These are phyloP conservation scores for Oeneis ivallda DNA, from an alignment of 2,888 invertebrate species.

Conservation along the genomic window DNA sequence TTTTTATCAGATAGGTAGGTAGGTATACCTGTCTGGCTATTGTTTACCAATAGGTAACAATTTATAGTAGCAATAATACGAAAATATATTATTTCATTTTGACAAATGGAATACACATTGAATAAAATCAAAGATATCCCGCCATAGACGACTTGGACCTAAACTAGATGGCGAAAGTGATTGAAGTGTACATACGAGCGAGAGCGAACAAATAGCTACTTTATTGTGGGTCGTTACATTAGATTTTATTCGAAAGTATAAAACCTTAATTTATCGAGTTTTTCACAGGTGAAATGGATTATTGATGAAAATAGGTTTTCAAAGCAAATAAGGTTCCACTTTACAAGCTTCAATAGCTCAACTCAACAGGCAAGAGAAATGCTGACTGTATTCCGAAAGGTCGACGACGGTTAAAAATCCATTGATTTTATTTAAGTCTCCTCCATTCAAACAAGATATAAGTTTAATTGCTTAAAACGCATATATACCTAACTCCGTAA, in stretches of 20 bases:
- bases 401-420: too few relatives aligned
- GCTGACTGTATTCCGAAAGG: too few relatives aligned
- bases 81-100: neutral
- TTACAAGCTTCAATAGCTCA: too few relatives aligned
- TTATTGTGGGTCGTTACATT: slow-evolving; percentile 16
- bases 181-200: slow-evolving; percentile 23
- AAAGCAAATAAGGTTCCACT: neutral
- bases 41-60: neutral
- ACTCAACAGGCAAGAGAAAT: too few relatives aligned
- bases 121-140: slow-evolving; percentile 12
- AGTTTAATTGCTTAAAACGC: too few relatives aligned
- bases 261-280: neutral
- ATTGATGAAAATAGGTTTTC: neutral
- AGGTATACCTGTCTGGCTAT: too few relatives aligned
- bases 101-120: neutral
- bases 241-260: slow-evolving; percentile 17
- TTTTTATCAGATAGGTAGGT: too few relatives aligned
- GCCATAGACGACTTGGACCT: slow-evolving; percentile 6
- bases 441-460: too few relatives aligned
- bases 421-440: too few relatives aligned
- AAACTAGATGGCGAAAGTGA: slow-evolving; percentile 27
- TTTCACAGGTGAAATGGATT: neutral
- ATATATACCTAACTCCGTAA: too few relatives aligned
- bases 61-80: too few relatives aligned
- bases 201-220: slow-evolving; percentile 13